Percentiles rank a stretch among this genome's conserved stretches.
These are phyloP conservation scores for Xanthostigma xanthostigma DNA, from an alignment of 2,888 invertebrate genomes.

Conservation along the genomic window DNA sequence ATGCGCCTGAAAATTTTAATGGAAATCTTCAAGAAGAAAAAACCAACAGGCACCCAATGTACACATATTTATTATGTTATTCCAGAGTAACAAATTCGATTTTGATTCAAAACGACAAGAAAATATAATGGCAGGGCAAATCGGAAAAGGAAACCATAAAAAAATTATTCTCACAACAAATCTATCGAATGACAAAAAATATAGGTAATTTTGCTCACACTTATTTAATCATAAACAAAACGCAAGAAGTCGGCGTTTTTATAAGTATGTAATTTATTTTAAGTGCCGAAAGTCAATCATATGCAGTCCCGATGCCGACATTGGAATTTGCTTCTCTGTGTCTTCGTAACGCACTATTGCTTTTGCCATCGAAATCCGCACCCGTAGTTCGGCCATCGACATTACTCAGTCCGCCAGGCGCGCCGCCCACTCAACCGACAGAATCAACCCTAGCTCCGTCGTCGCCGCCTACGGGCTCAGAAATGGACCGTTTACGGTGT, in stretches of 20 bases:
- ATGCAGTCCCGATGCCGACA: conserved; percentile 74
- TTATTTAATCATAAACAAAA: conserved; percentile 14
- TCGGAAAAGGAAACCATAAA: conserved; percentile 41
- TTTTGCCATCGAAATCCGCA: conserved; percentile 41
- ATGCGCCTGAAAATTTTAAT: too few relatives aligned
- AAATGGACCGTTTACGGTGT: conserved; percentile 43
- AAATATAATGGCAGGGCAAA: conserved; percentile 40
- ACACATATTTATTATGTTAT: conserved; percentile 8
- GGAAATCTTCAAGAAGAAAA: too few relatives aligned
- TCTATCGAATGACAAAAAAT: conserved; percentile 36
- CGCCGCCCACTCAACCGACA: conserved; percentile 24
- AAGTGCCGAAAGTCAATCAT: conserved; percentile 50
- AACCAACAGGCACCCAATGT: not conserved
- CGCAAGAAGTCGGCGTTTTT: conserved; percentile 11
- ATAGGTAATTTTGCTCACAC: conserved; percentile 24
- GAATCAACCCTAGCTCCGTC: conserved; percentile 39
- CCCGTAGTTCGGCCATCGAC: conserved; percentile 24
- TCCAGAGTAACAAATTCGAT: conserved; percentile 43
- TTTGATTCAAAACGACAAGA: conserved; percentile 41
- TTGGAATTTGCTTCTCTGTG: conserved; percentile 83
- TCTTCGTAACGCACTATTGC: conserved; percentile 64
- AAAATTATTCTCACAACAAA: conserved; percentile 44
- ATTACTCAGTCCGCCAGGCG: not conserved
- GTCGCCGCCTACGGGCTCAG: conserved; percentile 42
- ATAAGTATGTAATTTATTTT: conserved; percentile 14